phyloP scores from a whole-genome alignment of 1,140 invertebrate genomes.

The Leptinotarsa undecemlineata region DNA sequence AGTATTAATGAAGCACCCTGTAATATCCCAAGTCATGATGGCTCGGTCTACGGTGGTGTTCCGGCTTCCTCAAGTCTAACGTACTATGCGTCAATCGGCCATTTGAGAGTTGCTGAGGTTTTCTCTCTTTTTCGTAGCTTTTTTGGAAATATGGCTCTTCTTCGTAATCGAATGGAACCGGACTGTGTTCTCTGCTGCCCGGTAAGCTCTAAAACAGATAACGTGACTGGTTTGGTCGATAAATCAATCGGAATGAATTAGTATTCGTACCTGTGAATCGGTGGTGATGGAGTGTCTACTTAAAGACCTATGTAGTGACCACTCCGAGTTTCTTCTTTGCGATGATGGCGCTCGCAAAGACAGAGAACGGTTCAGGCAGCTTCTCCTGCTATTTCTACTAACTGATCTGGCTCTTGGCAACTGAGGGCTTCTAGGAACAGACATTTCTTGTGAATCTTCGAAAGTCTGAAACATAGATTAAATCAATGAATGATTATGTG shows the following conservation, averaged over 20 bases:
- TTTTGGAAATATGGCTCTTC: slow-evolving; percentile 39
- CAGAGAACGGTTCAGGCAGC: slow-evolving; percentile 56
- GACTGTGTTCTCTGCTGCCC: slow-evolving; percentile 55
- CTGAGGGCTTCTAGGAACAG: slow-evolving; percentile 28
- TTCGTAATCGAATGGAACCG: slow-evolving; percentile 52
- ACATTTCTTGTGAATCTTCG: slow-evolving; percentile 49
- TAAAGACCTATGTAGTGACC: slow-evolving; percentile 59
- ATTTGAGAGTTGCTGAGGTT: slow-evolving; percentile 19
- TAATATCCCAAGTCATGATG: slow-evolving; percentile 44
- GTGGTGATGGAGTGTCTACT: slow-evolving; percentile 67
- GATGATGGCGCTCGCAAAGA: slow-evolving; percentile 54
- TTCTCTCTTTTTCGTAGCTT: slow-evolving; percentile 32
- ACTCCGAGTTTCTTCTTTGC: slow-evolving; percentile 47
- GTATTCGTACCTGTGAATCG: slow-evolving; percentile 62
- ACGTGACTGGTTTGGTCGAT: background rate
- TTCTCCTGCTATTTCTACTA: slow-evolving; percentile 39
- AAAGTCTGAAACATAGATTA: slow-evolving; percentile 55
- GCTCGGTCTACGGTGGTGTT: slow-evolving; percentile 47
- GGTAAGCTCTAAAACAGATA: slow-evolving; percentile 48
- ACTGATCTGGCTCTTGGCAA: slow-evolving; percentile 32
- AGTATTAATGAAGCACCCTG: slow-evolving; percentile 43
- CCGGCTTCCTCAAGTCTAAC: slow-evolving; percentile 52
- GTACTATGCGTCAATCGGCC: slow-evolving; percentile 47
- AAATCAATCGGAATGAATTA: background rate
- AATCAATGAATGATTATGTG: background rate